These are phyloP conservation scores for Pseudococcus longispinus DNA, from an alignment of 2,888 invertebrate species.

Conservation along the genomic window DNA sequence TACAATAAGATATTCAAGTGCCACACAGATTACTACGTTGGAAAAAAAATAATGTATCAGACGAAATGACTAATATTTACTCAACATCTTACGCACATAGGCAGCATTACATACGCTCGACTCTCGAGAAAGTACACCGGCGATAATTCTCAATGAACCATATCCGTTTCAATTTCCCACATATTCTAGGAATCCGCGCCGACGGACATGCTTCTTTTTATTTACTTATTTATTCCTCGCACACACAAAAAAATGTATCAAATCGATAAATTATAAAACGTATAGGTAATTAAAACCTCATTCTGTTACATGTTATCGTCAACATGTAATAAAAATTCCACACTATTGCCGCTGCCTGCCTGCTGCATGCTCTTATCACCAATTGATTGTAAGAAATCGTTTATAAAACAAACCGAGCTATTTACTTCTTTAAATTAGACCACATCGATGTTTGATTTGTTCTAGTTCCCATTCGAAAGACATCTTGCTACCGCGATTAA, in stretches of 20 bases:
- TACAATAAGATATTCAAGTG: background rate
- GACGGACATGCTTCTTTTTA: background rate
- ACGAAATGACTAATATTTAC: background rate
- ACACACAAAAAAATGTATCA: background rate
- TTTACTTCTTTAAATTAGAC: background rate
- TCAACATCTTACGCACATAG: background rate
- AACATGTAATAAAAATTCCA: background rate
- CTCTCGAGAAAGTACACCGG: background rate
- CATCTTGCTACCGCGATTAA: background rate
- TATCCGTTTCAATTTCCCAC: conserved; percentile 6
- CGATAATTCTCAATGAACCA: background rate
- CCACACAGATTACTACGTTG: background rate
- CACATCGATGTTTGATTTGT: background rate
- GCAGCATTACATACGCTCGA: background rate
- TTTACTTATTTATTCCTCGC: background rate
- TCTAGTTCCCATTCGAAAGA: background rate
- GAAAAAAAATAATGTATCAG: background rate
- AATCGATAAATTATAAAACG: background rate
- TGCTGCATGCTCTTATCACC: background rate
- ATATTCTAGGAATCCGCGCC: background rate
- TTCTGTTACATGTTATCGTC: background rate
- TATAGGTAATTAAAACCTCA: background rate
- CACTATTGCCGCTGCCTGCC: background rate
- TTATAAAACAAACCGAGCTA: no score
- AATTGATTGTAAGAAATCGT: background rate